Conservation (phyloP, 2,797 vertebrate genomes). For the Pteronotus mesoamericanus region DNA sequence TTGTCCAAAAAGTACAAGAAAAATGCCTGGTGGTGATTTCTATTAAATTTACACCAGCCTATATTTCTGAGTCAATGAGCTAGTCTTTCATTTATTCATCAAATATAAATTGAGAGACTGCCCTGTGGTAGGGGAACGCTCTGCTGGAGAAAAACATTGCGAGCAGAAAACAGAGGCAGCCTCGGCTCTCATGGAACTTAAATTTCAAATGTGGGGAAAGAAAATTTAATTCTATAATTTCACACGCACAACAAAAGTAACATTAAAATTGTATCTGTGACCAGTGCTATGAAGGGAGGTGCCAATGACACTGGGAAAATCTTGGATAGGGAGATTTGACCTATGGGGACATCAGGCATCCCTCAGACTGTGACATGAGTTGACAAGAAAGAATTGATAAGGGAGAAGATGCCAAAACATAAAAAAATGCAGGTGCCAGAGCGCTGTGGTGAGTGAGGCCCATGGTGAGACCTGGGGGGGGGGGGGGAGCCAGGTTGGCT, state of each 20-base stretch:
- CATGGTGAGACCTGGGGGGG: neutral
- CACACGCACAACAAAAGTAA: neutral
- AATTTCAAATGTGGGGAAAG: neutral
- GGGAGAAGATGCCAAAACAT: neutral
- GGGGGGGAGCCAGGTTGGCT: neutral
- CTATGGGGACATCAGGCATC: neutral
- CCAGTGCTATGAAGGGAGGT: neutral
- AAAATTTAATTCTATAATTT: neutral
- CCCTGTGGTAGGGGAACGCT: neutral
- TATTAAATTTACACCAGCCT: neutral
- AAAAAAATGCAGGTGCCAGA: neutral
- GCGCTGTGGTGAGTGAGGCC: neutral
- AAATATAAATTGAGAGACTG: neutral
- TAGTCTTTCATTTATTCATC: slow-evolving; percentile 17
- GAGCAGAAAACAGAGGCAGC: neutral
- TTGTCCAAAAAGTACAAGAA: neutral
- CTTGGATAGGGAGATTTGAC: neutral
- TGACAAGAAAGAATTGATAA: neutral
- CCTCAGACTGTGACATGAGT: neutral
- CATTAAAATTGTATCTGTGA: neutral
- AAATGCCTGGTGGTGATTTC: slow-evolving; percentile 8
- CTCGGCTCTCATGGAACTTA: neutral
- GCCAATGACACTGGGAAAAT: neutral
- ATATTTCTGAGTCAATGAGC: neutral
- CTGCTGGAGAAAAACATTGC: neutral